Percentiles rank a stretch among this genome's conserved stretches.
phyloP scores from a whole-genome alignment of 2,113 vertebrate genomes.

The Lates calcarifer region DNA sequence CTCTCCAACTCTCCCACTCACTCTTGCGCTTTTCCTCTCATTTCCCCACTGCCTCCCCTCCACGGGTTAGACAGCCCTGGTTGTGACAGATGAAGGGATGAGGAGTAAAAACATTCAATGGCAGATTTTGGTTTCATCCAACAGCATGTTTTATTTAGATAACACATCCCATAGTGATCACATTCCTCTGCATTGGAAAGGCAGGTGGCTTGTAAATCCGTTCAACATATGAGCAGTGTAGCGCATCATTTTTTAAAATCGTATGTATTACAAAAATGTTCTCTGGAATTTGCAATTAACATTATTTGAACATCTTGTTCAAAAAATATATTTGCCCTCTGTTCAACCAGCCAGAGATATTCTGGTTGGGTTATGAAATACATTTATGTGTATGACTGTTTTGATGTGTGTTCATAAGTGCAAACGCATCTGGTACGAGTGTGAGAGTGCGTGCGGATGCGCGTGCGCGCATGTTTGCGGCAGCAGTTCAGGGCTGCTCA shows the following conservation, averaged over 20 bases:
- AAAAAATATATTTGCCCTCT: conserved; percentile 40
- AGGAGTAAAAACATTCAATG: conserved; percentile 63
- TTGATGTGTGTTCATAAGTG: conserved; percentile 80
- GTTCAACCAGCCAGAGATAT: conserved; percentile 63
- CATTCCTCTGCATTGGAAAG: conserved; percentile 48
- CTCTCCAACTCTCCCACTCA: conserved; percentile 68
- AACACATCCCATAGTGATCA: conserved; percentile 33
- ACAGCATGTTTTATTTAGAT: conserved; percentile 64
- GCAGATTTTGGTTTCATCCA: conserved; percentile 63
- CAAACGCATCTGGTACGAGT: conserved; percentile 80
- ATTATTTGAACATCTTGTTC: conserved; percentile 45
- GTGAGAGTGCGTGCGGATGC: conserved; percentile 68
- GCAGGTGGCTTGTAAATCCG: conserved; percentile 27
- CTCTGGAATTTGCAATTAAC: conserved; percentile 29
- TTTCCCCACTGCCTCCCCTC: conserved; percentile 24
- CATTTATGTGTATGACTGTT: conserved; percentile 76
- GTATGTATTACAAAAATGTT: conserved; percentile 20
- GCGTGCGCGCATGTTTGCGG: conserved; percentile 77
- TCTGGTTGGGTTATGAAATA: conserved; percentile 74
- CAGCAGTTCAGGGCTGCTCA: conserved; percentile 84
- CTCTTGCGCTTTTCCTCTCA: conserved; percentile 64
- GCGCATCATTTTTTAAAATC: not conserved
- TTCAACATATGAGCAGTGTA: conserved; percentile 14
- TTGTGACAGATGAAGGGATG: conserved; percentile 70
- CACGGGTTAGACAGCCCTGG: conserved; percentile 54